Conservation (phyloP, 1,140 invertebrate genomes). For the Idris sp. region DNA sequence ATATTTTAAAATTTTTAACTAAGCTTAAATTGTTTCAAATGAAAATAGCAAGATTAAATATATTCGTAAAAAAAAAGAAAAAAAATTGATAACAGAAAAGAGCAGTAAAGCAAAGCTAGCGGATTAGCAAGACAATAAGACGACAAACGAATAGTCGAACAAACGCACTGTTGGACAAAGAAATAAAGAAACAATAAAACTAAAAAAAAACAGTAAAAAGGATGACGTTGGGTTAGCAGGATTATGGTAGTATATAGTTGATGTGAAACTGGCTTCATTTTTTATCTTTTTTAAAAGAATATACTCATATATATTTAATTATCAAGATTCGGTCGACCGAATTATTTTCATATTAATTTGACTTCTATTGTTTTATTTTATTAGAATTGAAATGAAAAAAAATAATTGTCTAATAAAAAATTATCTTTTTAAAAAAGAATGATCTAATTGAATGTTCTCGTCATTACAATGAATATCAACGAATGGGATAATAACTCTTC, state of each 20-base stretch:
- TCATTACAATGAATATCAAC: too few species aligned
- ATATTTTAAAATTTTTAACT: not conserved
- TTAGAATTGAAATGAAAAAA: too few species aligned
- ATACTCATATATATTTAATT: not conserved
- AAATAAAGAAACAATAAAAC: conserved; percentile 34
- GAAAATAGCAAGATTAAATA: conserved; percentile 21
- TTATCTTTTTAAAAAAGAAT: too few species aligned
- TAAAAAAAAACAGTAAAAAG: conserved; percentile 8
- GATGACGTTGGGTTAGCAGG: conserved; percentile 7
- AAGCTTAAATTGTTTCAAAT: conserved; percentile 10
- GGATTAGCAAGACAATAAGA: conserved; percentile 32
- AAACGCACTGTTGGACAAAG: conserved; percentile 23
- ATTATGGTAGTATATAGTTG: conserved; percentile 24
- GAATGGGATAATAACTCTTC: too few species aligned
- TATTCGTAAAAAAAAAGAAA: conserved; percentile 7
- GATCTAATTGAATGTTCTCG: too few species aligned
- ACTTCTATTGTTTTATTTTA: not conserved
- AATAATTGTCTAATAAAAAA: too few species aligned
- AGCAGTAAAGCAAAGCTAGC: conserved; percentile 19
- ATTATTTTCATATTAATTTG: not conserved
- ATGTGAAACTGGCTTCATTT: conserved; percentile 10
- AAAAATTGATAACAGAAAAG: conserved; percentile 9
- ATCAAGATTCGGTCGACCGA: not conserved
- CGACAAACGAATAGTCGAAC: conserved; percentile 39
- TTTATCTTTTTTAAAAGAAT: not conserved